A percentile compares a stretch with the other conserved stretches of the same genome.
phyloP scores from a whole-genome alignment of 2,888 invertebrate genomes.

The Hecatera dysodea region DNA sequence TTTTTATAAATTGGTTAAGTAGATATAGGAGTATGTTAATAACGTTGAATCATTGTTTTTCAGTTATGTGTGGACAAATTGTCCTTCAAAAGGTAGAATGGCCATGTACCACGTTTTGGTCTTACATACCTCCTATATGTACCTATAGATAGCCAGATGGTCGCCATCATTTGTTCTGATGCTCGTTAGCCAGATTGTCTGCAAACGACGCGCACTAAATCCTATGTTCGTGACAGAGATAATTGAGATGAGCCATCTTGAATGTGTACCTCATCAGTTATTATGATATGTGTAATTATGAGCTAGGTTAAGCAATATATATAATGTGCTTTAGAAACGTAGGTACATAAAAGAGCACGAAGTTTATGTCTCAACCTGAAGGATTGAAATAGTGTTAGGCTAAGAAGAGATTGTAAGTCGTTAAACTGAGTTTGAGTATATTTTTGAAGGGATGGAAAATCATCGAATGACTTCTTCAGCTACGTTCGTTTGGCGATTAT shows the following conservation, averaged over 20 bases:
- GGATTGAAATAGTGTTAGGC: neutral
- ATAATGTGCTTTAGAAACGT: constrained; percentile 8
- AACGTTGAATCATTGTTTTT: too few relatives aligned
- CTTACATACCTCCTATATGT: too few relatives aligned
- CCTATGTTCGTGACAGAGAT: constrained; percentile 65
- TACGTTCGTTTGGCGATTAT: neutral
- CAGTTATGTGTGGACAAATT: too few relatives aligned
- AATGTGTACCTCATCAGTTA: constrained; percentile 60
- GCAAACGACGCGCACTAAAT: constrained; percentile 57
- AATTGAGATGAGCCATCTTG: constrained; percentile 65
- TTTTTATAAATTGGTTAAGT: too few relatives aligned
- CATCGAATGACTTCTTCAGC: neutral
- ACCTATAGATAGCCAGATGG: constrained; percentile 36
- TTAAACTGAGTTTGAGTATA: too few relatives aligned
- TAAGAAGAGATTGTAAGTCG: neutral
- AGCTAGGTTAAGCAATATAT: constrained; percentile 40
- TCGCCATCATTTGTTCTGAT: constrained; percentile 49
- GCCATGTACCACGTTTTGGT: too few relatives aligned
- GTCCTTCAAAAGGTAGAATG: too few relatives aligned
- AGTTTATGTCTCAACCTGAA: neutral
- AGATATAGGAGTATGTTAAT: too few relatives aligned
- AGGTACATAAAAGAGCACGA: constrained; percentile 10
- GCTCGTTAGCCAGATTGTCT: constrained; percentile 61
- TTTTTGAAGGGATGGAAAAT: too few relatives aligned
- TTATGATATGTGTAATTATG: constrained; percentile 57